These are phyloP conservation scores for Thysanoteuthis rhombus DNA, from an alignment of 2,888 invertebrate species.

Conservation along the genomic window DNA sequence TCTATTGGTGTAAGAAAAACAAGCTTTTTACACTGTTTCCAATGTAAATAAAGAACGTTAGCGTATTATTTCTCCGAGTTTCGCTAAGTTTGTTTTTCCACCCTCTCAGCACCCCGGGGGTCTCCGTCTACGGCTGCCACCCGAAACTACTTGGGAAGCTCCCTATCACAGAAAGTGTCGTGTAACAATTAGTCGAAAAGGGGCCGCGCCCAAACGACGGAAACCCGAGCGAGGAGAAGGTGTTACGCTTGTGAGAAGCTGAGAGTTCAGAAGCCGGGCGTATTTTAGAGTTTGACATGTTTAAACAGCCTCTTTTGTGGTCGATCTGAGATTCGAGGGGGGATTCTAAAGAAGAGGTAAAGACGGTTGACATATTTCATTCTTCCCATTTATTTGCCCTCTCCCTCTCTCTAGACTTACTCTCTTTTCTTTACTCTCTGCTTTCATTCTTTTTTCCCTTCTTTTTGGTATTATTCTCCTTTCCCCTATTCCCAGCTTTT, in stretches of 20 bases:
- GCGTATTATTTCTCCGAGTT: neutral
- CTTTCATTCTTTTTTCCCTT: no score
- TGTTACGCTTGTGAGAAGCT: neutral
- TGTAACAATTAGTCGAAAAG: neutral
- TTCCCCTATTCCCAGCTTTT: no score
- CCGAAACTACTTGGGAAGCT: neutral
- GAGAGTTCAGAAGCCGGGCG: neutral
- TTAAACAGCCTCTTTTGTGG: neutral
- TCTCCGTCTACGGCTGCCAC: neutral
- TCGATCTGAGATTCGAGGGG: neutral
- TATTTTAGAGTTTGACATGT: neutral
- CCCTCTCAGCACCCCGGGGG: neutral
- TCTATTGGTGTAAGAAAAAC: constrained; percentile 12
- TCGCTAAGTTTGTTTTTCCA: neutral
- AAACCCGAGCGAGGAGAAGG: neutral
- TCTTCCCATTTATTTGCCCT: no score
- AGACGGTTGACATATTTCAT: no score
- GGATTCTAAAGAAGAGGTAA: neutral
- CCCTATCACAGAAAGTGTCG: neutral
- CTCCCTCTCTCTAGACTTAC: no score
- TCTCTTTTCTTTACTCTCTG: no score
- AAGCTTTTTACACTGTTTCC: neutral
- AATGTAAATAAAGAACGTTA: neutral
- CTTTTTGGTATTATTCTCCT: no score
- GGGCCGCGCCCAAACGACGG: neutral